phyloP scores from a whole-genome alignment of 2,797 vertebrate genomes.

The Trichosurus vulpecula region DNA sequence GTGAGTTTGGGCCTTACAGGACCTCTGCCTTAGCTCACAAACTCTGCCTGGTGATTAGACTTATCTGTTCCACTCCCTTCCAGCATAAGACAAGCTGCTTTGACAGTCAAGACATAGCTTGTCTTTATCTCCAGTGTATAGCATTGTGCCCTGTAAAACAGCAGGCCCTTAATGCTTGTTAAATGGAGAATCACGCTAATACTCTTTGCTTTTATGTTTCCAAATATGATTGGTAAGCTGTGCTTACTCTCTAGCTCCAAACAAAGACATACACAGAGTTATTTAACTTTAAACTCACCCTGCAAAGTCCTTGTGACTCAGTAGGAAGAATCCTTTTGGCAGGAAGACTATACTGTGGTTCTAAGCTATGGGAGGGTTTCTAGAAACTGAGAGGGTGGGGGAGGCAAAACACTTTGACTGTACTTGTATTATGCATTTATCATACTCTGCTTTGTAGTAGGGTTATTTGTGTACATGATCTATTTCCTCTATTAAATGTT shows the following conservation, averaged over 20 bases:
- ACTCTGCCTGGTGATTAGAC: not conserved
- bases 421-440: not conserved
- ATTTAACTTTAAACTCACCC: constrained; percentile 47
- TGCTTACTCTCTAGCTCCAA: constrained; percentile 33
- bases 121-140: not conserved
- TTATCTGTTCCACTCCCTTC: not conserved
- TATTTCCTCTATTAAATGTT: not conserved
- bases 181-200: not conserved
- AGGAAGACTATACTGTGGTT: not conserved
- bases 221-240: constrained; percentile 23
- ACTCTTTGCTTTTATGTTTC: not conserved
- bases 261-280: constrained; percentile 42
- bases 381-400: not conserved
- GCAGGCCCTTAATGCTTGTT: not conserved
- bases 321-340: constrained; percentile 13
- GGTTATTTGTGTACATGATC: not conserved
- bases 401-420: not conserved
- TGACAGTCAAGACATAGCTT: not conserved
- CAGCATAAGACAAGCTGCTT: not conserved
- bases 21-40: too few relatives aligned
- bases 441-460: not conserved
- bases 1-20: not conserved
- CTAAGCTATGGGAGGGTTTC: not conserved
- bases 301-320: constrained; percentile 16
- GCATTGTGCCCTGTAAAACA: not conserved